phyloP scores from a whole-genome alignment of 2,888 invertebrate genomes.

The Myathropa florea region DNA sequence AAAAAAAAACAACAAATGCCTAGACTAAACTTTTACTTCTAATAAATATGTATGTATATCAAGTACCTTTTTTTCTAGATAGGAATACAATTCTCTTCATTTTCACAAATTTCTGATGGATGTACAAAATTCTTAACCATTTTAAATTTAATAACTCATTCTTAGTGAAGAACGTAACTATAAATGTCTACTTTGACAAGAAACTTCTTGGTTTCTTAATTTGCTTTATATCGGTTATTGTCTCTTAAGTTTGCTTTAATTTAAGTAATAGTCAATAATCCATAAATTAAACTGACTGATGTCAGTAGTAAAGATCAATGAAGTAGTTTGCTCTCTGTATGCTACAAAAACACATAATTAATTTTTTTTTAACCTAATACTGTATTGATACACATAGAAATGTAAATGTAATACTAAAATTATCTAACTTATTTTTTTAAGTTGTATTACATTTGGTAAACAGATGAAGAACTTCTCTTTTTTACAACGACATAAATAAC shows the following conservation, averaged over 20 bases:
- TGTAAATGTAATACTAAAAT: conserved; percentile 31
- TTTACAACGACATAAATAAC: neutral
- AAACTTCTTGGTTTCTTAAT: neutral
- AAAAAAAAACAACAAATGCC: neutral
- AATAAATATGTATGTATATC: neutral
- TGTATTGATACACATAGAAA: conserved; percentile 25
- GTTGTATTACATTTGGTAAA: neutral
- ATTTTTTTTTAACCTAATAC: conserved; percentile 47
- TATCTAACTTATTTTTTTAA: neutral
- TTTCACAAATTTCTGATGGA: neutral
- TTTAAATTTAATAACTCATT: neutral
- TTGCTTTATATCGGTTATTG: neutral
- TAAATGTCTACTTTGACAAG: neutral
- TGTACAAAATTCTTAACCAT: neutral
- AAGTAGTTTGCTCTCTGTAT: neutral
- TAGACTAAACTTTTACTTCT: neutral
- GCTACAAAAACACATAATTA: neutral
- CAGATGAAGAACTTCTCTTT: neutral
- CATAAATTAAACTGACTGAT: conserved; percentile 4
- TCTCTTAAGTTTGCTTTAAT: neutral
- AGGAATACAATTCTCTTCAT: neutral
- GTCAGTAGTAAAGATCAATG: conserved; percentile 18
- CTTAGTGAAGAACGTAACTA: neutral
- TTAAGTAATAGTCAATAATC: conserved; percentile 31
- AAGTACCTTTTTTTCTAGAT: neutral